A percentile compares a stretch with the other conserved stretches of the same genome.
phyloP scores from a whole-genome alignment of 2,888 invertebrate genomes.

The Entomobrya proxima region DNA sequence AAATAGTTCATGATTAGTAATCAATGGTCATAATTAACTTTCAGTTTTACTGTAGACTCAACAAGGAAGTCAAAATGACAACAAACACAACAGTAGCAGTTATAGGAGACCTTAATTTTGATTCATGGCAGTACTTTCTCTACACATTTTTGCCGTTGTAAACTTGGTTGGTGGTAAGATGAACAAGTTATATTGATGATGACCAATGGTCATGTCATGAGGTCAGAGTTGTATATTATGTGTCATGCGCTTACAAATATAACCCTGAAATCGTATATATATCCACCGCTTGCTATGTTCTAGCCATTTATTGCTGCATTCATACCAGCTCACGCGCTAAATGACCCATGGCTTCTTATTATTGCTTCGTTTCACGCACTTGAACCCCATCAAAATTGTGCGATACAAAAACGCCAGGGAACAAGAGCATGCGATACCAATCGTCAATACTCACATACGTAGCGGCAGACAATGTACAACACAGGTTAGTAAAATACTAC shows the following conservation, averaged over 20 bases:
- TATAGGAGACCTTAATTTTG: not conserved
- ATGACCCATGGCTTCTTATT: slow-evolving; percentile 61
- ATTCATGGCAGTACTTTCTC: slow-evolving; percentile 6
- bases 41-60: not conserved
- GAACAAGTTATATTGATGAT: slow-evolving; percentile 25
- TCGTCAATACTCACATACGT: too few relatives aligned
- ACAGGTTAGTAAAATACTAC: not conserved
- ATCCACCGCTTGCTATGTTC: not conserved
- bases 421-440: too few relatives aligned
- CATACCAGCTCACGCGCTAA: slow-evolving; percentile 47
- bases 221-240: slow-evolving; percentile 10
- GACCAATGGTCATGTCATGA: slow-evolving; percentile 58
- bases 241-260: not conserved
- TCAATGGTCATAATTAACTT: slow-evolving; percentile 4
- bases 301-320: slow-evolving; percentile 36
- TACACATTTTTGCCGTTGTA: not conserved
- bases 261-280: not conserved
- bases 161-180: not conserved
- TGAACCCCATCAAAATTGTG: slow-evolving; percentile 30
- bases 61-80: slow-evolving; percentile 2
- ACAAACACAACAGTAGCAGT: not conserved
- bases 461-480: not conserved
- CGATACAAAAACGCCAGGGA: not conserved
- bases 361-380: slow-evolving; percentile 68
- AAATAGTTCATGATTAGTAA: slow-evolving; percentile 27